Base-by-base conservation (phyloP, 1,140 invertebrate species). In the Thaumetopoea pityocampa region DNA sequence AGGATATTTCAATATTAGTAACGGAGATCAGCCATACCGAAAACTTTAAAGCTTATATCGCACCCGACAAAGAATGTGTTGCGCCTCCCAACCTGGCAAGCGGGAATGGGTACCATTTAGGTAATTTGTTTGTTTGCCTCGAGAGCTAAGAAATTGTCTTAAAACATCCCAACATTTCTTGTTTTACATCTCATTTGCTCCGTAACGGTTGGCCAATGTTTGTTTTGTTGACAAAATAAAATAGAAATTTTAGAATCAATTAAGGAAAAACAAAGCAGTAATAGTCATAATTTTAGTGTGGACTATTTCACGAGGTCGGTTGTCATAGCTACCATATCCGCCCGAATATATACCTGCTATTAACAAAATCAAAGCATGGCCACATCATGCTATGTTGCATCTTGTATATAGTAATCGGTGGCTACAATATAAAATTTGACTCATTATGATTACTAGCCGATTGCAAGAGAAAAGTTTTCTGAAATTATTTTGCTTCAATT, bases 141-240 rank as follows among this genome's bases (percentile, higher is more conserved):
- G 38, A 38, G 29, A 36, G 41, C 36, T 48, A 44, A 54, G 44
- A 44, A 35, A 48, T 48, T 44, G 35, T 16, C 40, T 48, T 38
- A 35, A 45, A 54, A 54, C 40, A 35, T 40, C 26, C 36, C 42
- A 27, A 45, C 36, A 51, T 51, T 48, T 19, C 40, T 48, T 53
- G 50, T 53, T 48, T 48, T 44, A 54, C 51, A 54, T 54, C 51
- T 48, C 51, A 54, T 54, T 54, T 48, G 43, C 40, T 48, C 35
- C 18, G 18, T 16, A 30, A 37, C 29, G 9, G 37, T 26, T 30
- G 26, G 18, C 37, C 30, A 23, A 12, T 35, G 24, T 42, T 47
- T 47, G 33, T 36, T 36, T 29, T 26, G 26, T 15, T 28, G 24
- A 34, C 28, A 17, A 15, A 14, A 8, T 34, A 27, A 30, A 42